Evolutionary conservation across 2,888 invertebrate species (phyloP), one percentile per base, ranked within the genome.

Genomic region (Bedellia somnulentella): DNA sequence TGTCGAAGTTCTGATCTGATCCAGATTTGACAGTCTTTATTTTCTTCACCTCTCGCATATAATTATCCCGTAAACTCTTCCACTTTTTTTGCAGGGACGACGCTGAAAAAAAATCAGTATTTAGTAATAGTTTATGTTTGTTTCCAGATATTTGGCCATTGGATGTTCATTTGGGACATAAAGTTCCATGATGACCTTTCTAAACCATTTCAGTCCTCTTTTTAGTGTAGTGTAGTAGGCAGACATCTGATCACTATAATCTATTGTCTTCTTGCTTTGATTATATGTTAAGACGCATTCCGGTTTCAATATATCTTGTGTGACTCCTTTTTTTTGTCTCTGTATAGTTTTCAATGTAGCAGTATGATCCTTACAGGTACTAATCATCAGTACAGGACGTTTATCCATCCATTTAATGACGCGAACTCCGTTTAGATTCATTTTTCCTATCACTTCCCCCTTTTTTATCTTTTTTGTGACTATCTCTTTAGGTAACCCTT

Each of bases 201-300:
- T 46, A 31, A 48, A 52, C 56, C 57, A 57, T 32, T 53, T 18
- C 5, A 54, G 35, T 10, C 46, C 44, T 39, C 51, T 18, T 18
- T 18, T 18, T 18, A 18, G 9, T 9, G 18, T 18, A 18, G 18
- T 6, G 9, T 18, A 18, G 33, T 46, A 47, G 4, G 47, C 25
- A 10, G 37, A 30, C 46, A 51, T 49, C 35, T 54, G 55, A 32
- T 57, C 51, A 21, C 39, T 43, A 35, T 52, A 31, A 33, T 55
- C 50, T 9, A 56, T 49, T 13, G 51, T 39, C 15, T 39, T 35
- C 45, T 55, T 56, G 5, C 41, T 38, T 32, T 39, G 40, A 37
- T 56, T 53, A 36, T 57, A 55, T 29, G 38, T 52, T 9, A 44
- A 24, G 32, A 46, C 33, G n/a, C 45, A 35, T 36, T 38, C 39